Conservation (phyloP, 2,113 vertebrate genomes). For the Pycnonotus jocosus region DNA sequence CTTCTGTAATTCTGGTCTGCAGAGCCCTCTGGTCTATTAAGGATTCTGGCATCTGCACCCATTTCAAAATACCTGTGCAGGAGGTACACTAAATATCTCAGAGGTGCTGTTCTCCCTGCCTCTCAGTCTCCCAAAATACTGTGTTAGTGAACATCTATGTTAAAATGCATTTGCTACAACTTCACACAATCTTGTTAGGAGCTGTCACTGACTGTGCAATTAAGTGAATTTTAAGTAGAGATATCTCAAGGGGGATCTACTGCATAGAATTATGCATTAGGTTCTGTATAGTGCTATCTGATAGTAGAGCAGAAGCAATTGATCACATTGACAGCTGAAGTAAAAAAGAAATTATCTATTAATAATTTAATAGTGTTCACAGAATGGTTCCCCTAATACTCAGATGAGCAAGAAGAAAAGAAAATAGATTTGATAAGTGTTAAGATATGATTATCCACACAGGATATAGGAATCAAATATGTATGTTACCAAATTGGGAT, state of each 20-base stretch:
- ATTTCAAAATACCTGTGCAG: not conserved
- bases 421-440: not conserved
- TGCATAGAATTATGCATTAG: not conserved
- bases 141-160: not conserved
- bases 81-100: not conserved
- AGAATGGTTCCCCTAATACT: not conserved
- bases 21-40: not conserved
- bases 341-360: not conserved
- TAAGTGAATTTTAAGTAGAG: conserved; percentile 6
- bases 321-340: not conserved
- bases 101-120: not conserved
- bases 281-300: not conserved
- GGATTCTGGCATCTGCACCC: not conserved
- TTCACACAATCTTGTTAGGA: not conserved
- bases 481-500: not conserved
- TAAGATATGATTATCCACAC: not conserved
- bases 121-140: not conserved
- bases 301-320: not conserved
- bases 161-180: not conserved
- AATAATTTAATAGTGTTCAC: not conserved
- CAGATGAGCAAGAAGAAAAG: not conserved
- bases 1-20: not conserved
- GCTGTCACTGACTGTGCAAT: not conserved
- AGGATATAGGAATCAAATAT: not conserved
- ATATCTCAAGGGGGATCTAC: not conserved